Evolutionary conservation across 2,888 invertebrate genomes (phyloP).

Genomic region (Hydroisotoma schaefferi): DNA sequence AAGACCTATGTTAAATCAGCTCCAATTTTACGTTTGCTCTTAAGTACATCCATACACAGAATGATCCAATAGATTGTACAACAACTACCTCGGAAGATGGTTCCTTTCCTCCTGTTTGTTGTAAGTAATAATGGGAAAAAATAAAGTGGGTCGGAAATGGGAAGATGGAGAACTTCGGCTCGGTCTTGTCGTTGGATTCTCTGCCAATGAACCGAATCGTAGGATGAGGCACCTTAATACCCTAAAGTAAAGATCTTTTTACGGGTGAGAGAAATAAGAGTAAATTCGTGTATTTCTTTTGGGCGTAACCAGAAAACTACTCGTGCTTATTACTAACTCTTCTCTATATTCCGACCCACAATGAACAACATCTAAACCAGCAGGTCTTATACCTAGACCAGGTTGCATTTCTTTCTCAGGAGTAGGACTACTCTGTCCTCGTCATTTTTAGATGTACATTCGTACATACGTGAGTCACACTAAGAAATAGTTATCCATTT

Average conservation of each 20-base stretch:
- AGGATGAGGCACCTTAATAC: constrained; percentile 6
- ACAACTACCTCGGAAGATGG: too few relatives aligned
- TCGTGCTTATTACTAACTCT: constrained; percentile 7
- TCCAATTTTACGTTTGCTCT: too few relatives aligned
- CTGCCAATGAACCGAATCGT: constrained; percentile 18
- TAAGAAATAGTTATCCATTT: too few relatives aligned
- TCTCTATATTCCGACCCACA: too few relatives aligned
- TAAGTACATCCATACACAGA: not conserved
- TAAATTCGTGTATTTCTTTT: constrained; percentile 20
- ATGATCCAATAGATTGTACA: too few relatives aligned
- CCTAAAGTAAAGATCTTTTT: too few relatives aligned
- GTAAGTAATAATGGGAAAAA: constrained; percentile 23
- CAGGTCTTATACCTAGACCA: too few relatives aligned
- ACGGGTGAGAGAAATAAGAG: constrained; percentile 14
- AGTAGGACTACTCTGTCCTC: not conserved
- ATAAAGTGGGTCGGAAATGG: constrained; percentile 25
- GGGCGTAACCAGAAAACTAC: constrained; percentile 19
- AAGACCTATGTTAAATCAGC: too few relatives aligned
- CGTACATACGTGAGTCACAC: too few relatives aligned
- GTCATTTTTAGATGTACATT: too few relatives aligned
- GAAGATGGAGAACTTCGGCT: constrained; percentile 13
- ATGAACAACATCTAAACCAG: too few relatives aligned
- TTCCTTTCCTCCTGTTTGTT: not conserved
- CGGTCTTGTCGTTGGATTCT: constrained; percentile 16
- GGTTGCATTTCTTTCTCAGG: not conserved